Conservation (phyloP, 1,140 invertebrate genomes). For the Drosophila ohnishii region DNA sequence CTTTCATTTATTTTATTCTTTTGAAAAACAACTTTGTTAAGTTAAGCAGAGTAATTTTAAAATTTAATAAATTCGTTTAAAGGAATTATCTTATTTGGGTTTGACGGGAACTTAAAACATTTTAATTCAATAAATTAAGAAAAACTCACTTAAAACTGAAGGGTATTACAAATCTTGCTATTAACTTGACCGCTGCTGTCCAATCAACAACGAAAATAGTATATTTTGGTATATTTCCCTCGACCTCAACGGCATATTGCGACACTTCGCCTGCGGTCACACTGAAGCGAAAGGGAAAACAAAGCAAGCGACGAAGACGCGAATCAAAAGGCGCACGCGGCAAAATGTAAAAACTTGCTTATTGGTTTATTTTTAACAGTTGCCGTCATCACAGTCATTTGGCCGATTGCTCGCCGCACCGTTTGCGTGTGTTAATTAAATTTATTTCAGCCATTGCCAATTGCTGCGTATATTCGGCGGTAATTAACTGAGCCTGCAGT, state of each 20-base stretch:
- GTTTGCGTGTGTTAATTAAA: slow-evolving; percentile 67
- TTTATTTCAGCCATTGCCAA: slow-evolving; percentile 58
- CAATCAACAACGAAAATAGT: neutral
- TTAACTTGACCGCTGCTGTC: neutral
- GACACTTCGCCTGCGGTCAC: slow-evolving; percentile 3
- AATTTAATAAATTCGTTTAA: too few relatives aligned
- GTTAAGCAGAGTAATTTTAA: too few relatives aligned
- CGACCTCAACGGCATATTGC: neutral
- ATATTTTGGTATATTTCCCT: neutral
- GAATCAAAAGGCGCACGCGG: slow-evolving; percentile 55
- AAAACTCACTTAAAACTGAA: neutral
- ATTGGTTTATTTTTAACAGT: slow-evolving; percentile 80
- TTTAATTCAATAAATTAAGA: neutral
- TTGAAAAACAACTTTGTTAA: too few relatives aligned
- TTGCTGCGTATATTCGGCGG: slow-evolving; percentile 62
- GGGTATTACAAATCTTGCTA: neutral
- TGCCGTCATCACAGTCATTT: slow-evolving; percentile 66
- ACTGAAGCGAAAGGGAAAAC: slow-evolving; percentile 48
- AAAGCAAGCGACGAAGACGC: slow-evolving; percentile 47
- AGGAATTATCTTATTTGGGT: neutral
- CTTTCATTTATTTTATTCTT: too few relatives aligned
- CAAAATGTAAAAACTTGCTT: slow-evolving; percentile 64
- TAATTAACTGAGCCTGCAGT: slow-evolving; percentile 58
- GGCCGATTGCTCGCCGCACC: slow-evolving; percentile 31
- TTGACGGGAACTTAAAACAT: neutral